Conservation (phyloP, 2,888 invertebrate genomes). For the Coecobrya sp. region DNA sequence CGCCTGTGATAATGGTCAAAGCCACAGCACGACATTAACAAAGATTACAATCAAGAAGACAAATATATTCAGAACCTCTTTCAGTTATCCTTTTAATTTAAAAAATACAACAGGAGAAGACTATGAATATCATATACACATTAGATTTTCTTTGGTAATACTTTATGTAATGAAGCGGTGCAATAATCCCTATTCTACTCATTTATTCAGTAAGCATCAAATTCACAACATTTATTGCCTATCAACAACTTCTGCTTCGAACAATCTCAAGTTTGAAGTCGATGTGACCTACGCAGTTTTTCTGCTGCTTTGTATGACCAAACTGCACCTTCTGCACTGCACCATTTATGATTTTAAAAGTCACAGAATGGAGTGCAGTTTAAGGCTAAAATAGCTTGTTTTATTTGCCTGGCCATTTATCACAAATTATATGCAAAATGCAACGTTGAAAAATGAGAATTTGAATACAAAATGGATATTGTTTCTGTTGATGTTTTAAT, state of each 20-base stretch:
- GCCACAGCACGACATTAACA: neutral
- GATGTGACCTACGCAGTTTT: constrained; percentile 28
- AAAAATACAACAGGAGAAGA: constrained; percentile 22
- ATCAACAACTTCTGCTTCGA: neutral
- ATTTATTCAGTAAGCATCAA: constrained; percentile 22
- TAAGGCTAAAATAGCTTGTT: neutral
- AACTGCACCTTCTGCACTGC: constrained; percentile 4
- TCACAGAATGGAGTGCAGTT: neutral
- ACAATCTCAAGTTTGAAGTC: constrained; percentile 6
- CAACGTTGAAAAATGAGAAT: neutral
- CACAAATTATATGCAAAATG: neutral
- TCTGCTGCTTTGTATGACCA: neutral
- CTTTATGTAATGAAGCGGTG: neutral
- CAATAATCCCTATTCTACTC: neutral
- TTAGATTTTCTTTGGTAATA: constrained; percentile 19
- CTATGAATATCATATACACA: constrained; percentile 18
- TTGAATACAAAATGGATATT: neutral
- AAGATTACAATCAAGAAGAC: constrained; percentile 3
- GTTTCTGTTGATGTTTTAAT: too few species aligned
- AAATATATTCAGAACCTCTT: neutral
- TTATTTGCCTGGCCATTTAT: neutral
- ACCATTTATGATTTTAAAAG: neutral
- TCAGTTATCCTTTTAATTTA: constrained; percentile 23
- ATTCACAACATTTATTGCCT: neutral
- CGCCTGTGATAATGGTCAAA: constrained; percentile 47